Percentiles rank a stretch among this genome's conserved stretches.
These are phyloP conservation scores for Temnothorax longispinosus DNA, from an alignment of 1,140 invertebrate species.

Conservation along the genomic window DNA sequence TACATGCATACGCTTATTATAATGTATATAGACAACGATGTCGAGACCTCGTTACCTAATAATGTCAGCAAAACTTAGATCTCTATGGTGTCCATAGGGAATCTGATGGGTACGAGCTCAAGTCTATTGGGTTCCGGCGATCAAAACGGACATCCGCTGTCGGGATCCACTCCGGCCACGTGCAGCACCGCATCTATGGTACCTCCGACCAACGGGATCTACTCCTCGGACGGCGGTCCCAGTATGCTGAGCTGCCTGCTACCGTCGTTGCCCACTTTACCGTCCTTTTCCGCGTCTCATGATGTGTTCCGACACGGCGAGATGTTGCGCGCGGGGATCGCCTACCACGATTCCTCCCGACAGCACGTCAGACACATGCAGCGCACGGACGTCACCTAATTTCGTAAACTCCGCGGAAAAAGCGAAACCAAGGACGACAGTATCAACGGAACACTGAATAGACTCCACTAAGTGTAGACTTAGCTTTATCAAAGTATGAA, in stretches of 20 bases:
- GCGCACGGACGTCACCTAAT: slow-evolving; percentile 76
- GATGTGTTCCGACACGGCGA: slow-evolving; percentile 79
- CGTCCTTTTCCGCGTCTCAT: slow-evolving; percentile 76
- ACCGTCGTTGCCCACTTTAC: slow-evolving; percentile 75
- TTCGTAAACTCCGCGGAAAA: neutral
- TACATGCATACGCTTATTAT: neutral
- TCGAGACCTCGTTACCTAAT: neutral
- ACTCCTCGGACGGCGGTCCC: slow-evolving; percentile 74
- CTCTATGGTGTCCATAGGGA: slow-evolving; percentile 63
- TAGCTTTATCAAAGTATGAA: neutral
- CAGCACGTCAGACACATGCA: slow-evolving; percentile 76
- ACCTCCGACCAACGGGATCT: slow-evolving; percentile 74
- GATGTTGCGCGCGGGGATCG: slow-evolving; percentile 78
- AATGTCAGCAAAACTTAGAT: neutral
- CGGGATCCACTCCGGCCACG: slow-evolving; percentile 57
- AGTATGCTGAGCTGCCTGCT: slow-evolving; percentile 79
- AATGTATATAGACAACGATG: neutral
- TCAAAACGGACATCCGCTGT: slow-evolving; percentile 55
- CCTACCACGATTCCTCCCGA: slow-evolving; percentile 77
- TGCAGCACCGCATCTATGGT: slow-evolving; percentile 65
- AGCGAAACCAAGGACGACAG: neutral
- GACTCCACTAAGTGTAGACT: slow-evolving; percentile 19
- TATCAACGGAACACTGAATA: slow-evolving; percentile 27
- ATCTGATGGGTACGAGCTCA: slow-evolving; percentile 65
- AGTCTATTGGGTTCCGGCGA: slow-evolving; percentile 64